Evolutionary conservation across 2,888 invertebrate species (phyloP).

Genomic region (Yponomeuta cagnagella): DNA sequence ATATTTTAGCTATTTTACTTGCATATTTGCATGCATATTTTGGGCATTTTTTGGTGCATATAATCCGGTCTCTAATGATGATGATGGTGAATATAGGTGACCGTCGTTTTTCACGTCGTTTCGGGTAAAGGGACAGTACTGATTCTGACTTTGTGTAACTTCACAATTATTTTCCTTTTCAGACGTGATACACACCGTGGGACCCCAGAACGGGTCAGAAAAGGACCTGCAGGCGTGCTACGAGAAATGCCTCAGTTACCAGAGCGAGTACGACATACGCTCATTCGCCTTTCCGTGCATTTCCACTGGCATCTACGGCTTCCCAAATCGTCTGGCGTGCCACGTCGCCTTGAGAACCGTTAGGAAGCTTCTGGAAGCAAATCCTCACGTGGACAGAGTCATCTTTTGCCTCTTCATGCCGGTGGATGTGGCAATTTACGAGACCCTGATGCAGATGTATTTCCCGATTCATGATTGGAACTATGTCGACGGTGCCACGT

Average conservation of each 20-base stretch:
- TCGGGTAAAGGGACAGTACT: no score
- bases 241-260: slow-evolving; percentile 77
- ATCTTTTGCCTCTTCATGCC: slow-evolving; percentile 88
- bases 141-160: not conserved
- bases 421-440: slow-evolving; percentile 83
- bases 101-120: no score
- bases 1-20: no score
- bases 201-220: slow-evolving; percentile 85
- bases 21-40: no score
- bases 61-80: no score
- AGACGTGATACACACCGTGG: slow-evolving; percentile 95
- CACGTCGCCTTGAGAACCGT: slow-evolving; percentile 82
- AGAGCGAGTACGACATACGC: slow-evolving; percentile 71
- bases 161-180: slow-evolving; percentile 36
- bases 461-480: slow-evolving; percentile 76
- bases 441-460: slow-evolving; percentile 81
- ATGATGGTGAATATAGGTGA: no score
- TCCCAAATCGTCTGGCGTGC: slow-evolving; percentile 86
- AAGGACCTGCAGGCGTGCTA: slow-evolving; percentile 82
- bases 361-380: slow-evolving; percentile 77
- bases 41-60: no score
- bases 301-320: slow-evolving; percentile 94
- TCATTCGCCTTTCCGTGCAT: slow-evolving; percentile 92
- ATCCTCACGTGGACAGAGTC: slow-evolving; percentile 78
- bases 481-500: slow-evolving; percentile 26